Base-by-base conservation (phyloP, 2,797 vertebrate genomes). In the Leptatherina wallacei region DNA sequence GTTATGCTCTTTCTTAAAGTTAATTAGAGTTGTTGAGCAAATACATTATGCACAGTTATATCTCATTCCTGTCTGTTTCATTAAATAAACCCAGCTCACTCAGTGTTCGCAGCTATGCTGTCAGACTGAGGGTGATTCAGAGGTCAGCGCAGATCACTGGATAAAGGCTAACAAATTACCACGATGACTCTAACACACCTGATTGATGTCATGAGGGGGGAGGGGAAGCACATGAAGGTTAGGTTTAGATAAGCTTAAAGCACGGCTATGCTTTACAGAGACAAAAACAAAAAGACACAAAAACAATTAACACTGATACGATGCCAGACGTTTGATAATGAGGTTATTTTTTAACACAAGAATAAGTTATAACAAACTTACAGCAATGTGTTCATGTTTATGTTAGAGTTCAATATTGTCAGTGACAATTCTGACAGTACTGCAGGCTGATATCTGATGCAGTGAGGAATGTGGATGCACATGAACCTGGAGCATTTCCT, bases 111-210 rank as follows among this genome's bases (percentile, higher is more conserved):
- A 60, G 78, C 71, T 66, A 27, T 52, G 22, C 42, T 38, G 77
- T 73, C 79, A 80, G 77, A 62, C 72, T 30, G 73, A 73, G 83
- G 83, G 78, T 80, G 80, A 87, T 49, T 59, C 72, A 0, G 66
- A 78, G 91, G 90, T 91, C 83, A 85, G 73, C 57, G 57, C 73
- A 85, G 90, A 88, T 89, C 83, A 60, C 74, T 75, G 86, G 90
- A 88, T 90, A 92, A 90, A 90, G 90, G 90, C 90, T 92, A 91
- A 93, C 88, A 91, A 91, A 92, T 92, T 88, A 83, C 89, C 85
- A 58, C 61, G 7, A 71, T 73, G 76, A 68, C 80, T 71, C 77
- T 73, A 77, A 74, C 83, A 61, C 40, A 40, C 72, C 84, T 93
- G 92, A 93, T 89, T 83, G 88, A 93, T 92, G 90, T 63, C 0